phyloP scores from a whole-genome alignment of 2,888 invertebrate genomes.

The Napeogenes sylphis region DNA sequence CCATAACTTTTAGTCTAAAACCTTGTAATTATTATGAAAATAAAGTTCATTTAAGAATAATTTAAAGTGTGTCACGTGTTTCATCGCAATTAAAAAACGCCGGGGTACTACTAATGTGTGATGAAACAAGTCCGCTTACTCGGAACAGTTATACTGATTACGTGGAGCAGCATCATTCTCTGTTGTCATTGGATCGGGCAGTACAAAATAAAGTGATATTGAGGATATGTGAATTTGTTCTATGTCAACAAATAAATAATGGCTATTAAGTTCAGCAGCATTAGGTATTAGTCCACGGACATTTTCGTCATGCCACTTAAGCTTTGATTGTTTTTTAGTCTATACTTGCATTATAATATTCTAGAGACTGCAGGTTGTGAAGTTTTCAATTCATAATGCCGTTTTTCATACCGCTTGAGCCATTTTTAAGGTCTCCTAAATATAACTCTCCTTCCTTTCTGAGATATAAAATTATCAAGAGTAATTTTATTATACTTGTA shows the following conservation, averaged over 20 bases:
- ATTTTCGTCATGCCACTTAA: conserved; percentile 20
- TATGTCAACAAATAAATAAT: conserved; percentile 27
- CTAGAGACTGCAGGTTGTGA: neutral
- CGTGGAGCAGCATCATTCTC: too few relatives aligned
- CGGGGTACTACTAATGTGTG: conserved; percentile 8
- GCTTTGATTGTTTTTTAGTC: conserved; percentile 19
- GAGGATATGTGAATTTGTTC: conserved; percentile 9
- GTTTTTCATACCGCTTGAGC: too few relatives aligned
- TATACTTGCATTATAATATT: conserved; percentile 13
- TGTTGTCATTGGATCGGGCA: neutral
- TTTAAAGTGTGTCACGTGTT: conserved; percentile 32
- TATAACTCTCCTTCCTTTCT: too few relatives aligned
- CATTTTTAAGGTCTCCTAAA: too few relatives aligned
- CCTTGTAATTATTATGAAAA: conserved; percentile 34
- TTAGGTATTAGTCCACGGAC: conserved; percentile 17
- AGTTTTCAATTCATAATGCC: too few relatives aligned
- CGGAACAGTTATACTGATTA: too few relatives aligned
- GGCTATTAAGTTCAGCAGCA: conserved; percentile 22
- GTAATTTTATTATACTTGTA: too few relatives aligned
- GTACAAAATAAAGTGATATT: neutral
- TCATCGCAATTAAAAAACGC: conserved; percentile 26
- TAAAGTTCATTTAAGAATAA: conserved; percentile 37
- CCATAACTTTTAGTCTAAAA: too few relatives aligned
- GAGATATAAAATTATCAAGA: too few relatives aligned
- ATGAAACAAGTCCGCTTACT: neutral